A percentile compares a stretch with the other conserved stretches of the same genome.
Evolutionary conservation across 2,113 vertebrate species (phyloP).

Genomic region (Pelvicachromis taeniatus): DNA sequence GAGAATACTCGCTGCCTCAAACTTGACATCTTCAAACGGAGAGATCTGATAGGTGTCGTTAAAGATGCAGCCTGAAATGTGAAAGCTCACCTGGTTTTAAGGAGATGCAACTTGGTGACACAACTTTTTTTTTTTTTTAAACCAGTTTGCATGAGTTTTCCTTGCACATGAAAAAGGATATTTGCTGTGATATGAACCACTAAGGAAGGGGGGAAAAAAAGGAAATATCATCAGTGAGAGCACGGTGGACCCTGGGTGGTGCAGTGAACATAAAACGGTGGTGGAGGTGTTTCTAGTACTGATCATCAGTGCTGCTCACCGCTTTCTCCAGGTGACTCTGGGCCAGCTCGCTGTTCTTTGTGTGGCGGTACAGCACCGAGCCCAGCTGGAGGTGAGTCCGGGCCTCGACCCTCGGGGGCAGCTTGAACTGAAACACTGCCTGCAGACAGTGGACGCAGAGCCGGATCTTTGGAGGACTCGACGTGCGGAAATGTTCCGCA

Average conservation of each 20-base stretch:
- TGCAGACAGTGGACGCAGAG: conserved; percentile 90
- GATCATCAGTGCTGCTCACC: conserved; percentile 68
- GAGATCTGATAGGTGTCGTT: conserved; percentile 11
- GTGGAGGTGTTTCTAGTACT: neutral
- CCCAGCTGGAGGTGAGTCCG: conserved; percentile 89
- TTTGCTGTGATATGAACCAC: conserved; percentile 92
- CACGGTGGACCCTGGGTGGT: neutral
- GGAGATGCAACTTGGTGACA: neutral
- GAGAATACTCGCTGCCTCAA: conserved; percentile 89
- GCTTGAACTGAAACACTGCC: conserved; percentile 90
- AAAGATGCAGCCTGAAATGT: neutral
- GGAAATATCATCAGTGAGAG: neutral
- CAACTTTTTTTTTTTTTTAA: neutral
- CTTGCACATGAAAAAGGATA: conserved; percentile 80
- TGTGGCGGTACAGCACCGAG: conserved; percentile 91
- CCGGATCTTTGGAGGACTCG: conserved; percentile 87
- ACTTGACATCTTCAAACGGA: conserved; percentile 93
- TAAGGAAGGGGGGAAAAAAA: conserved; percentile 55
- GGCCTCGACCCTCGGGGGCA: conserved; percentile 86
- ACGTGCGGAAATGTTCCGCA: conserved; percentile 90
- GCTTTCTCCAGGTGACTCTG: conserved; percentile 87
- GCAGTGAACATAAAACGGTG: neutral
- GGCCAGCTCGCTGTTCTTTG: conserved; percentile 89
- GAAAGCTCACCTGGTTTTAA: neutral
- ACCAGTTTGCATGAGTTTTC: neutral